A percentile compares a stretch with the other conserved stretches of the same genome.
Conservation (phyloP, 2,797 vertebrate species). For the Cynodonichthys magdalenae region DNA sequence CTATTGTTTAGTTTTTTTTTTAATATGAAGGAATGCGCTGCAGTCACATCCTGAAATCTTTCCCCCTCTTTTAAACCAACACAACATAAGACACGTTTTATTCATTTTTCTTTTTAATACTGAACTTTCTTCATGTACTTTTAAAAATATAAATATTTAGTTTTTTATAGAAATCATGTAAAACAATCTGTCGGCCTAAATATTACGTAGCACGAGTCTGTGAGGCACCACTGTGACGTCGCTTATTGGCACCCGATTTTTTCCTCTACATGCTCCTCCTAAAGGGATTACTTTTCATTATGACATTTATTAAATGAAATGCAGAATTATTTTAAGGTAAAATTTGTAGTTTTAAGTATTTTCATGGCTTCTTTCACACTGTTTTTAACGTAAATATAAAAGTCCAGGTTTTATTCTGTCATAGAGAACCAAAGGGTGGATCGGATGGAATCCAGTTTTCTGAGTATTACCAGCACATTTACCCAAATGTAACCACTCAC, state of each 20-base stretch:
- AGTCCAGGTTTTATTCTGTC: background rate
- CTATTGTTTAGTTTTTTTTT: background rate
- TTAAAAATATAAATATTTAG: no score
- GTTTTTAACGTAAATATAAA: background rate
- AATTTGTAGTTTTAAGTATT: background rate
- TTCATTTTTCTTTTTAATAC: no score
- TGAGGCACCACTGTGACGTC: slow-evolving; percentile 15
- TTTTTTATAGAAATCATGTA: no score
- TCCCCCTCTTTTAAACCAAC: no score
- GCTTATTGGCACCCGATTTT: slow-evolving; percentile 34
- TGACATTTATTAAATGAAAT: background rate
- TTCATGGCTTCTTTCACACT: background rate
- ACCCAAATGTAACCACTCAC: background rate
- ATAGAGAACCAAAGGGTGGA: background rate
- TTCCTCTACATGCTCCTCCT: background rate
- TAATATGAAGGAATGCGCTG: no score
- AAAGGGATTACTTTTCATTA: background rate
- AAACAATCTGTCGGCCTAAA: no score
- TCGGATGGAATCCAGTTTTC: background rate
- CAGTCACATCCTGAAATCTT: no score
- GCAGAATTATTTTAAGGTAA: no score
- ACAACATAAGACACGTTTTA: no score
- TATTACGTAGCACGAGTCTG: slow-evolving; percentile 3
- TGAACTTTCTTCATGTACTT: background rate
- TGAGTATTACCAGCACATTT: background rate